Evolutionary conservation across 2,797 vertebrate species (phyloP), one percentile per base, ranked within the genome.

Genomic region (Characodon lateralis): DNA sequence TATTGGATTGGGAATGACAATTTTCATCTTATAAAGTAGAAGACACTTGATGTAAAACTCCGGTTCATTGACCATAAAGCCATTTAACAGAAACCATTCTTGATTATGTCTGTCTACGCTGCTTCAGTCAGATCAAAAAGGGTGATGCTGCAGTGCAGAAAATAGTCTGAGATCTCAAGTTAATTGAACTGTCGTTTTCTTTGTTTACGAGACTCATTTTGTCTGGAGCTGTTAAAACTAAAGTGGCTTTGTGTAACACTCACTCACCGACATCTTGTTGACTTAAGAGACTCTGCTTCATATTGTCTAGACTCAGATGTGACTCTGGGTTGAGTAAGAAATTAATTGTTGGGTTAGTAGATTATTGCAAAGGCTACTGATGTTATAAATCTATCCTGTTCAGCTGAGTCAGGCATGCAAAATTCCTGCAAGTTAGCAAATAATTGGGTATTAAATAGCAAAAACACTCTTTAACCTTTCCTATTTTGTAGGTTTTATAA

Each of bases 141-240:
- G 78, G 51, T n/a, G 43, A 74, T 9, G 39, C 55, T 28, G 72
- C 72, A 46, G 63, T 71, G 39, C 53, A 73, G 80, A 39, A 55
- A 35, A 63, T 43, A 43, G 24, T 61, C 43, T 12, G 46, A 48
- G n/a, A 39, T 59, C 26, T 77, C 53, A 24, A 24, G 41, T 39
- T 9, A 39, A 55, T 63, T 18, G 5, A 50, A 7, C 9, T 14
- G 28, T 35, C 71, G 51, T 0, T 0, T 16, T 70, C 56, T 78
- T 79, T 72, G 8, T 41, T 74, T 28, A 35, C 66, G 31, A 72
- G 66, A 61, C 20, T 74, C 24, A 6, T 28, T 79, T 78, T 72
- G 14, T 59, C 65, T 77, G 65, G 20, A 73, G 55, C 43, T 68
- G 50, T 43, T 68, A 68, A 68, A 68, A 43, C 65, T 24, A 12